These are phyloP conservation scores for Chirona hameri DNA, from an alignment of 2,888 invertebrate species.

Conservation along the genomic window DNA sequence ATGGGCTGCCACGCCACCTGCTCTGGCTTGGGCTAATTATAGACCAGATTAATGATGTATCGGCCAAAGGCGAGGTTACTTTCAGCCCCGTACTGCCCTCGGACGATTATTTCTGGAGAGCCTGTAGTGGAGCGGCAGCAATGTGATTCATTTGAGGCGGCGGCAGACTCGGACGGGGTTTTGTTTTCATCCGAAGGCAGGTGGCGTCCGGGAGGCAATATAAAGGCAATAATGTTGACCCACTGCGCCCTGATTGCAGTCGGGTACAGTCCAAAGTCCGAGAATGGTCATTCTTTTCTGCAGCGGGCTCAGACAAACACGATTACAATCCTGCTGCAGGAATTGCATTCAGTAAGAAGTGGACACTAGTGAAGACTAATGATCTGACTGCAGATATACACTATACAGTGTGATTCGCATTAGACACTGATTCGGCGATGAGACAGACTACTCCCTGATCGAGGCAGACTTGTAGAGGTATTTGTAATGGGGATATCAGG, in stretches of 20 bases:
- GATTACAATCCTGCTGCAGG: neutral
- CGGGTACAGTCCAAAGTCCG: too few relatives aligned
- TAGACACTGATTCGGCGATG: too few relatives aligned
- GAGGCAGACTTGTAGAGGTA: too few relatives aligned
- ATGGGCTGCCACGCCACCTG: neutral
- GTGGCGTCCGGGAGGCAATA: too few relatives aligned
- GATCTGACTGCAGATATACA: neutral
- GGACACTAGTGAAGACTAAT: neutral
- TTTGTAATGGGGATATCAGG: too few relatives aligned
- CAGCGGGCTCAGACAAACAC: neutral
- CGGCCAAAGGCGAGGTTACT: neutral
- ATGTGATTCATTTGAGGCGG: neutral
- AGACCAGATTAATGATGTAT: slow-evolving; percentile 9
- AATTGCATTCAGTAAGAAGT: neutral
- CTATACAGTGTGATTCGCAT: too few relatives aligned
- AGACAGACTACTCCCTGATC: too few relatives aligned
- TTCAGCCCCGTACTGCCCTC: neutral
- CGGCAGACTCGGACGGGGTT: too few relatives aligned
- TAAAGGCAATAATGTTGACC: too few relatives aligned
- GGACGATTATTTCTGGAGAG: neutral
- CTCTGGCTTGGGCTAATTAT: neutral
- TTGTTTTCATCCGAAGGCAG: too few relatives aligned
- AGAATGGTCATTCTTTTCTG: too few relatives aligned
- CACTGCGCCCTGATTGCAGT: too few relatives aligned
- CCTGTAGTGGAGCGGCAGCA: neutral